Evolutionary conservation across 2,797 vertebrate species (phyloP), one percentile per base, ranked within the genome.

Genomic region (Pseudopleuronectes americanus): DNA sequence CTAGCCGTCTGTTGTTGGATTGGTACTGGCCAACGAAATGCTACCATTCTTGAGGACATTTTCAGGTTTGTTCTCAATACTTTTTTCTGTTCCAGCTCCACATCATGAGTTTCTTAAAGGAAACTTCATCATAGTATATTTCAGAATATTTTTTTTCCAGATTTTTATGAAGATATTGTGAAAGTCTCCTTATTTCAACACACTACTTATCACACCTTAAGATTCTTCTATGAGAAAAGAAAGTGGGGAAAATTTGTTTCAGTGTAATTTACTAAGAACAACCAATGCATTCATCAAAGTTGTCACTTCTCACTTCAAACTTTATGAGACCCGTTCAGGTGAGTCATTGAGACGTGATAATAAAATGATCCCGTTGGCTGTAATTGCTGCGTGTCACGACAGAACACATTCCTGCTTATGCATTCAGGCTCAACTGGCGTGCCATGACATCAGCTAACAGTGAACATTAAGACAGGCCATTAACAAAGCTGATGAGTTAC

Each of bases 401-500:
- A 91, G 68, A 87, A 74, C 85, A 78, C 89, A 92, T 91, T 91
- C 87, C 85, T 70, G 65, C 77, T 83, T 13, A 59, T 85, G 79
- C 55, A 83, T 87, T 90, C 68, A 88, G 74, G 76, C 90, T 92
- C 79, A 77, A 63, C 81, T 79, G 71, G 81, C 81, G 65, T 87
- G 86, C 79, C 87, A 92, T 94, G 91, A 90, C 91, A 89, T 93
- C 92, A 93, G 81, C 81, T 74, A 71, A 86, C 82, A 80, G 83
- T n/a, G 86, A 85, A 68, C 87, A 84, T 89, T 90, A 85, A 84
- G 82, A 88, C 89, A 80, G 83, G 85, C 90, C 90, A 94, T 94
- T 94, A 94, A 90, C 91, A 76, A 84, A 90, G 87, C 84, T 74
- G 93, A 87, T 93, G 93, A 94, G 90, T 94, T 92, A 94, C 93